Evolutionary conservation across 2,797 vertebrate genomes (phyloP), one percentile per base, ranked within the genome.

Genomic region (Cephalopachus bancanus): DNA sequence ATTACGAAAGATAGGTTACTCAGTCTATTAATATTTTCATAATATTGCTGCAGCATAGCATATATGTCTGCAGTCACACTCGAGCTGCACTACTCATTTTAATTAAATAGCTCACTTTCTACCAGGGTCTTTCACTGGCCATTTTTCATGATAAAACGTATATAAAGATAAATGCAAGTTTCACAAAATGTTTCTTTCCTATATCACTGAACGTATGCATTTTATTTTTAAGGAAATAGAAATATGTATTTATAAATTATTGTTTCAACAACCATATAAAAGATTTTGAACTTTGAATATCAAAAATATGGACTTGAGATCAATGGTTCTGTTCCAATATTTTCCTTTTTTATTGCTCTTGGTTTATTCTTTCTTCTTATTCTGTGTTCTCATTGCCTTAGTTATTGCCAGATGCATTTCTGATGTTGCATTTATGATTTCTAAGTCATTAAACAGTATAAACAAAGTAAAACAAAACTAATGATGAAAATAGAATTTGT

Each of bases 31-130:
- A 62, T 59, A 74, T 22, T 37, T 79, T 5, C 19, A 33, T 17
- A 65, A 12, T 2, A 33, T 30, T 76, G 16, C 10, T 62, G 12
- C 4, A 76, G 37, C 10, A 79, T 17, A 53, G 15, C 9, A 26
- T 59, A 7, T 24, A 0, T 59, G 51, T 33, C 53, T 72, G 44
- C 11, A 62, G 5, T 78, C 71, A 28, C 33, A 57, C 33, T 75
- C 53, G 65, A 37, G 62, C 15, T 69, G 22, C 49, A 16, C 24
- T 67, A 3, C 89, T 97, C 93, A 90, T 97, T 97, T 96, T 62
- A 64, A 53, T 87, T 97, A 97, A 97, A 93, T 98, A 94, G 95
- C 94, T 94, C 96, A 96, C 96, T 93, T 55, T 65, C 91, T 71
- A 37, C 49, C 80, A 67, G 49, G 71, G 37, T 44, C 93, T 53